Evolutionary conservation across 1,140 invertebrate genomes (phyloP), one percentile per base, ranked within the genome.

Genomic region (Lepidurus apus): DNA sequence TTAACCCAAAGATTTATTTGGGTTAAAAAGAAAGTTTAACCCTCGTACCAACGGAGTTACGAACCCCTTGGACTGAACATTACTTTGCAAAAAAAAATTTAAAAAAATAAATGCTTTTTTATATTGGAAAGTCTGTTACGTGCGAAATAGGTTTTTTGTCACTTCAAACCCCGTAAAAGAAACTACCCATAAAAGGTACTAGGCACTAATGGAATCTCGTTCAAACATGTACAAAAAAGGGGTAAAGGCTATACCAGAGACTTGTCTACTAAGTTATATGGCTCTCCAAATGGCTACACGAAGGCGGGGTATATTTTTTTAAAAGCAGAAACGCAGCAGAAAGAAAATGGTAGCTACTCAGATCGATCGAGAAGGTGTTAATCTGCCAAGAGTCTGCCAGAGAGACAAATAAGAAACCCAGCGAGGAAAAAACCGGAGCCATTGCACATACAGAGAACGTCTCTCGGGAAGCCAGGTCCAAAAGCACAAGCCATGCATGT

Each of bases 191-290:
- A 42, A 75, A 42, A 43, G 13, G n/a, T 75, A 21, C 34, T 42
- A 75, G 34, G 34, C 43, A 26, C 34, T 75, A 43, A 43, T 75
- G 74, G 43, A 42, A 75, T 75, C 34, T 43, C 74, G 34, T 75
- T 75, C 74, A 42, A 42, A 42, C 43, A 43, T 75, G 34, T 1
- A 42, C 43, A 43, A 43, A 43, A 43, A 75, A 24, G 43, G 21
- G 74, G 74, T 24, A 7, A 43, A 17, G 13, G 21, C 6, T 7
- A 7, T 65, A 65, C 53, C 53, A 65, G 13, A 65, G 53, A 9
- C 53, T 65, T 65, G 13, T 65, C 53, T 65, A 17, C 53, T 65
- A 17, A n/a, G 53, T 65, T 65, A 13, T 21, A 21, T 21, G 9
- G 53, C 53, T 9, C 9, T 65, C 53, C 17, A 65, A 65, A 65